Evolutionary conservation across 2,888 invertebrate genomes (phyloP).

Genomic region (Cerastis leucographa): DNA sequence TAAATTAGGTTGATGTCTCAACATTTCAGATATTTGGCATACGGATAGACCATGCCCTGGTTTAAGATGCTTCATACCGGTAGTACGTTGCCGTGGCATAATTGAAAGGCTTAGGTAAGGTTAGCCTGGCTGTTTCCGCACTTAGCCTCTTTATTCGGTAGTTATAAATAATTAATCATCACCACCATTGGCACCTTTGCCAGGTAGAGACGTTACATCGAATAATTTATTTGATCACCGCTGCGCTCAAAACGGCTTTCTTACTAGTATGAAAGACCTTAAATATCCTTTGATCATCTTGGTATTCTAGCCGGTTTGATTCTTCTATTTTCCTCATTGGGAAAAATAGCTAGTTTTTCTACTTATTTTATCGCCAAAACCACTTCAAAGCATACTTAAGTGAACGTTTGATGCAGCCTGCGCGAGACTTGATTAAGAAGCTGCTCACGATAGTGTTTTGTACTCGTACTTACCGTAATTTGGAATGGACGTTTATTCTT

Average conservation of each 20-base stretch:
- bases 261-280: not conserved
- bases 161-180: not conserved
- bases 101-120: not conserved
- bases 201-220: not conserved
- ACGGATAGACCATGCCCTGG: not conserved
- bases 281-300: constrained; percentile 1
- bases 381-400: not conserved
- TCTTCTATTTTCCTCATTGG: not conserved
- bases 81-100: not conserved
- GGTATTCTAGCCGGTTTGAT: constrained; percentile 45
- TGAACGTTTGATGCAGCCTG: not conserved
- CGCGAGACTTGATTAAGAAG: not conserved
- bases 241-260: not conserved
- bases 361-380: not conserved
- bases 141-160: not conserved
- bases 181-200: not conserved
- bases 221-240: not conserved
- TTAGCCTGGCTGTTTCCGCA: too few relatives aligned
- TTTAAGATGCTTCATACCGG: not conserved
- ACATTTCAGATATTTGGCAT: not conserved
- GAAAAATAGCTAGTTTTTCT: not conserved
- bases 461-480: not conserved
- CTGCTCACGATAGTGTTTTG: not conserved
- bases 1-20: not conserved
- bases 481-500: not conserved